Percentiles rank a stretch among this genome's conserved stretches.
Conservation (phyloP, 2,888 invertebrate species). For the Eilema griseolum region DNA sequence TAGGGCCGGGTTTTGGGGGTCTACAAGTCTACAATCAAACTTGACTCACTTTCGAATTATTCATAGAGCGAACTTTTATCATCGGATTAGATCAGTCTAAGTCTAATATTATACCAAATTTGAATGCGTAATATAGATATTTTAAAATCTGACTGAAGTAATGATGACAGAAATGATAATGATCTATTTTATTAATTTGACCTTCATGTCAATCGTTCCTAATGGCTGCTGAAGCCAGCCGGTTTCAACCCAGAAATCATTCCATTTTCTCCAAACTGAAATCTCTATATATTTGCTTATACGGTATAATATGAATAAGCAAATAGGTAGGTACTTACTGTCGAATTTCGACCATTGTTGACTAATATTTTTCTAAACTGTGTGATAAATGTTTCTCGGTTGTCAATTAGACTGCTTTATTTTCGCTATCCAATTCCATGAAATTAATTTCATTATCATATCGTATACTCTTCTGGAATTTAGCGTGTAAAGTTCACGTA, state of each 20-base stretch:
- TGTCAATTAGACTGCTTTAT: slow-evolving; percentile 66
- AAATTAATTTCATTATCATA: slow-evolving; percentile 40
- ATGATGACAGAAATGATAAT: slow-evolving; percentile 4
- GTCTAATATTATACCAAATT: not conserved
- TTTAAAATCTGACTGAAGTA: not conserved
- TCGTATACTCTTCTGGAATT: slow-evolving; percentile 22
- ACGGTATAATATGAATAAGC: too few relatives aligned
- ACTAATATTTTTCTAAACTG: slow-evolving; percentile 25
- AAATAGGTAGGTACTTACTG: too few relatives aligned
- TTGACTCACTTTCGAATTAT: too few relatives aligned
- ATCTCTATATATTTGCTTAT: too few relatives aligned
- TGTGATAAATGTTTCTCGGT: slow-evolving; percentile 74
- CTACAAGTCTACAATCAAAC: too few relatives aligned
- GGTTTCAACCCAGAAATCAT: too few relatives aligned
- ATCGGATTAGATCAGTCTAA: not conserved
- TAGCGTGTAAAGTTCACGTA: slow-evolving; percentile 20
- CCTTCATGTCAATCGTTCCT: not conserved
- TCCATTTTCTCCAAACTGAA: too few relatives aligned
- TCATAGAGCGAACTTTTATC: not conserved
- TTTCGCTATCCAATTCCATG: slow-evolving; percentile 45
- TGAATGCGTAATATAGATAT: not conserved
- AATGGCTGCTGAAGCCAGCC: too few relatives aligned
- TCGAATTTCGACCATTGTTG: too few relatives aligned
- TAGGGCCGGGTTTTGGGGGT: not conserved
- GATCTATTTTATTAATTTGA: slow-evolving; percentile 1